Base-by-base conservation (phyloP, 2,113 vertebrate species). In the Halichoerus grypus region DNA sequence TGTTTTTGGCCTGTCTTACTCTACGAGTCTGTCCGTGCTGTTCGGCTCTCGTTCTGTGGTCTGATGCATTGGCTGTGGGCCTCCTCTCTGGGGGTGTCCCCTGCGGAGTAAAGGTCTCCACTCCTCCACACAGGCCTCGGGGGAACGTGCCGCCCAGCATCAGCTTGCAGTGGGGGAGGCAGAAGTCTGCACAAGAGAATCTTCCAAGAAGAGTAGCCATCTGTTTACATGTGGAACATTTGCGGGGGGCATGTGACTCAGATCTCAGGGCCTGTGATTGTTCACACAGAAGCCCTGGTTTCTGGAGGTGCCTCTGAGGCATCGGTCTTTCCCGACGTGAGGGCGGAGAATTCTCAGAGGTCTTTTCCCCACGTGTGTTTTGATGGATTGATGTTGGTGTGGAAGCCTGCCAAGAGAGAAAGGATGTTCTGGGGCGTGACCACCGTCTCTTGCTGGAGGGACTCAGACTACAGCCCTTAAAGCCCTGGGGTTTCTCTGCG, bases 101-200 rank as follows among this genome's bases (percentile, higher is more conserved):
- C 7, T 33, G 39, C 8, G 3, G 36, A 28, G 19, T 22, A 3
- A 71, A 19, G 93, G 13, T 19, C 22, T 0, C 49, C 15, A 4
- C 79, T 11, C 28, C 31, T 13, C 15, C 10, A 0, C 3, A 0
- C 0, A 0, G 33, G 39, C 8, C 10, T 0, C 7, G 1, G 63
- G 1, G 5, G 21, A 10, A 14, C 0, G 0, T 6, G 0, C 22
- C 3, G 2, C 13, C 2, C 5, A 0, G 26, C 46, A 46, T 46
- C 46, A 46, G 46, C 46, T 46, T 46, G 46, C 7, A 8, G 46
- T 46, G 2, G 24, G 6, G 51, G 11, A 24, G 1, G 39, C 11
- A 22, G 19, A 82, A 7, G 1, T 10, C 0, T 7, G 28, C 12
- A 7, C 46, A 13, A 0, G 4, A 39, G 77, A 4, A 5, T 16